These are phyloP conservation scores for Strix aluco DNA, from an alignment of 2,113 vertebrate genomes.

Conservation along the genomic window DNA sequence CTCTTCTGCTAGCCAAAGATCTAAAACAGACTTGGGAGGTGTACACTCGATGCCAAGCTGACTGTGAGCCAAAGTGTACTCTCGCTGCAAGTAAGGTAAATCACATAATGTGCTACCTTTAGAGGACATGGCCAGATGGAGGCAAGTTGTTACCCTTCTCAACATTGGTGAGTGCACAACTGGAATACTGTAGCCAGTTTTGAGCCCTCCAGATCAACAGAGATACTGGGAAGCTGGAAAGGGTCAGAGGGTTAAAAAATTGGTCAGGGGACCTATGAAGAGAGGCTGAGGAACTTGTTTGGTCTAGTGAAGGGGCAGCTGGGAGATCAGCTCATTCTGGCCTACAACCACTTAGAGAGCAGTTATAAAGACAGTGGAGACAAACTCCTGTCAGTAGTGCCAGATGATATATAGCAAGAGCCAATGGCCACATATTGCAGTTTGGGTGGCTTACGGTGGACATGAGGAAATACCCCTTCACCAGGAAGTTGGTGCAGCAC, in stretches of 20 bases:
- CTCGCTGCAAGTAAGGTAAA: background rate
- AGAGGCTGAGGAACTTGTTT: background rate
- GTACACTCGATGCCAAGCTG: background rate
- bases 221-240: background rate
- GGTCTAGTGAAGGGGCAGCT: background rate
- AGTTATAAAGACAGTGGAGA: background rate
- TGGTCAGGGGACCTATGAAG: background rate
- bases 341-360: background rate
- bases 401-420: background rate
- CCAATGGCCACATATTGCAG: fast-evolving
- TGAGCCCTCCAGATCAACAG: background rate
- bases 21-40: background rate
- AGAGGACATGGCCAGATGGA: background rate
- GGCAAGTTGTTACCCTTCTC: background rate
- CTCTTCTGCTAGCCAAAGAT: background rate
- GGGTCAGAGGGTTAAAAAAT: background rate
- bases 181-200: background rate
- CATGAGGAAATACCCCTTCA: background rate
- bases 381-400: background rate
- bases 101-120: background rate
- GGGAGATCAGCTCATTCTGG: background rate
- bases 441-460: background rate
- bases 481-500: background rate
- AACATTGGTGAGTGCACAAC: background rate
- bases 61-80: background rate